A percentile compares a stretch with the other conserved stretches of the same genome.
phyloP scores from a whole-genome alignment of 2,113 vertebrate genomes.

The Ceuthmochares aereus region DNA sequence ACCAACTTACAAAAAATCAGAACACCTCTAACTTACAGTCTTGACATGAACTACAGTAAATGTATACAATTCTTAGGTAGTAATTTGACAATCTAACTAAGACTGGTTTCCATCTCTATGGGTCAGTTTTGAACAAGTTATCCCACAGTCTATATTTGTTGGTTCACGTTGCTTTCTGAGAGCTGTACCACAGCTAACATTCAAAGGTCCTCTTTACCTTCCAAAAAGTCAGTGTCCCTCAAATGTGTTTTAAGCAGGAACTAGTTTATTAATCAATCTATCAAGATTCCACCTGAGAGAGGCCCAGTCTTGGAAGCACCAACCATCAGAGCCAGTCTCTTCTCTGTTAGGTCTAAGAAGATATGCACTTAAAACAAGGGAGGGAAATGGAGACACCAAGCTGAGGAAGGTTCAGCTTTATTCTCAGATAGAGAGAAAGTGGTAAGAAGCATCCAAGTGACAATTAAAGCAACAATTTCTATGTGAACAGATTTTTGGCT shows the following conservation, averaged over 20 bases:
- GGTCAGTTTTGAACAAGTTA: neutral
- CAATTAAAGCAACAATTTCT: neutral
- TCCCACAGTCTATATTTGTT: neutral
- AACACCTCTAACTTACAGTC: constrained; percentile 13
- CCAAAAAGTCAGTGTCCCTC: neutral
- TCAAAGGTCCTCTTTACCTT: neutral
- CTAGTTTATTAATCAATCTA: neutral
- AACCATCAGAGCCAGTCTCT: neutral
- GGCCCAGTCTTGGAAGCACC: neutral
- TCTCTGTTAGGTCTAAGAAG: neutral
- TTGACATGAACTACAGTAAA: neutral
- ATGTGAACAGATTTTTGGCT: constrained; percentile 2
- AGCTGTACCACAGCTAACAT: neutral
- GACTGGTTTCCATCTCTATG: neutral
- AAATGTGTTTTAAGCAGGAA: neutral
- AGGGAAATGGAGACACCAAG: neutral
- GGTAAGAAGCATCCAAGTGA: neutral
- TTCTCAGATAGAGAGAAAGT: neutral
- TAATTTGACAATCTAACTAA: neutral
- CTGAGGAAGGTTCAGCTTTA: neutral
- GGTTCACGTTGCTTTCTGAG: neutral
- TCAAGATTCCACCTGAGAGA: neutral
- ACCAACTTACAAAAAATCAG: constrained; percentile 15
- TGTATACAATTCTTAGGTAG: neutral
- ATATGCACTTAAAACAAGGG: neutral